These are phyloP conservation scores for Sphinx pinastri DNA, from an alignment of 2,888 invertebrate genomes.

Conservation along the genomic window DNA sequence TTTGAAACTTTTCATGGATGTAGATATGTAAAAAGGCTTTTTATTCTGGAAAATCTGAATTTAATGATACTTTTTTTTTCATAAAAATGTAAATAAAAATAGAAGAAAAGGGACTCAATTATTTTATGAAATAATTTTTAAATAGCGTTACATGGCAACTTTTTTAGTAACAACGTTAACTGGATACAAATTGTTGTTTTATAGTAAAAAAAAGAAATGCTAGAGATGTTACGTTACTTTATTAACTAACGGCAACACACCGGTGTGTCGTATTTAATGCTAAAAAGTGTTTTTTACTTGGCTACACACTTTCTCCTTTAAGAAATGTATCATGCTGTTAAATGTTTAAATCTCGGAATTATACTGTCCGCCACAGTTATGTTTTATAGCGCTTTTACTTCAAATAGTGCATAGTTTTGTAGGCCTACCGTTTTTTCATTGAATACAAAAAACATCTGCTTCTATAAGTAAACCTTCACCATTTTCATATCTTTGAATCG, in stretches of 20 bases:
- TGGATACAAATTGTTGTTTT: neutral
- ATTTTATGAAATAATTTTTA: too few relatives aligned
- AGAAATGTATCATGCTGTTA: constrained; percentile 14
- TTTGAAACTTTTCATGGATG: neutral
- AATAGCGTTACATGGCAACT: too few relatives aligned
- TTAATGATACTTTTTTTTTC: too few relatives aligned
- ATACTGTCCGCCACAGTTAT: constrained; percentile 20
- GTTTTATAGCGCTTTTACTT: neutral
- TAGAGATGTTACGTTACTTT: neutral
- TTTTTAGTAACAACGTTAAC: too few relatives aligned
- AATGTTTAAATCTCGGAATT: constrained; percentile 11
- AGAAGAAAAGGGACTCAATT: too few relatives aligned
- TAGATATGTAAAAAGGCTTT: too few relatives aligned
- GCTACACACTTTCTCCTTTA: constrained; percentile 22
- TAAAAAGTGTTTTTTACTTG: constrained; percentile 21
- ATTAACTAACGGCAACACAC: constrained; percentile 3
- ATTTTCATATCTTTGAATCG: neutral
- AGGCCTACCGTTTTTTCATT: neutral
- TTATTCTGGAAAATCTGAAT: too few relatives aligned
- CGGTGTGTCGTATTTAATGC: constrained; percentile 9
- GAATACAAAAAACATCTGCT: neutral
- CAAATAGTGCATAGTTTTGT: neutral
- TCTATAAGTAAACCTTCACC: neutral
- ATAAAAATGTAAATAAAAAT: too few relatives aligned
- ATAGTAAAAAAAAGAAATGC: neutral